Evolutionary conservation across 2,797 vertebrate species (phyloP).

Genomic region (Periparus ater): DNA sequence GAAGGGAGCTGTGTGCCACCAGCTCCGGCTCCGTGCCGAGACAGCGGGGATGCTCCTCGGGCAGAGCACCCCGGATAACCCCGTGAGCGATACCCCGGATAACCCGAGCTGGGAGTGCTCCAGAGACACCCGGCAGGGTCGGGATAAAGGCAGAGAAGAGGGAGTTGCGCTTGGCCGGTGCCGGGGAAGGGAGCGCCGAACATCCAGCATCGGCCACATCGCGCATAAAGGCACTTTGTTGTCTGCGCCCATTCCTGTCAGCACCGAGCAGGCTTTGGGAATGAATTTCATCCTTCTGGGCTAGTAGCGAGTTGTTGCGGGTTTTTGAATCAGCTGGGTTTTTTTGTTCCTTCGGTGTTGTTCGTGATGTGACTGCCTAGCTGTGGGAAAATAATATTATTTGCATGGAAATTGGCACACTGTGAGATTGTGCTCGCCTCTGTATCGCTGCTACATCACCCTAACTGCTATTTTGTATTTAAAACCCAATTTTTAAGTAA

Average conservation of each 20-base stretch:
- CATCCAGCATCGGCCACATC: neutral
- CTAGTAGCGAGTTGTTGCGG: neutral
- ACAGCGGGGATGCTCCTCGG: neutral
- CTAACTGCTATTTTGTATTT: neutral
- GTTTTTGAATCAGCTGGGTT: neutral
- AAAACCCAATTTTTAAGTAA: neutral
- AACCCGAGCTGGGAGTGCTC: neutral
- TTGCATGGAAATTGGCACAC: neutral
- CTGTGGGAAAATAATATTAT: neutral
- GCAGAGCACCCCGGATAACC: neutral
- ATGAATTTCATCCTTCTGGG: neutral
- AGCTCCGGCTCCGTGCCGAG: neutral
- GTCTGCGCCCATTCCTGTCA: neutral
- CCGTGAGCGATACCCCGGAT: neutral
- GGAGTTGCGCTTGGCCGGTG: neutral
- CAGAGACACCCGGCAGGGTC: accelerated
- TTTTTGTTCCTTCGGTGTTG: neutral
- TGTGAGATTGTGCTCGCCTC: accelerated
- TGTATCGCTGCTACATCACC: accelerated
- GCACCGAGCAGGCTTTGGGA: accelerated
- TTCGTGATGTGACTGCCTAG: neutral
- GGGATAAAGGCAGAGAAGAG: neutral
- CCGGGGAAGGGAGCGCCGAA: neutral
- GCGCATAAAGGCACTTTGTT: neutral
- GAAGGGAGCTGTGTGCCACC: neutral